Conservation (phyloP, 1,140 invertebrate species). For the Camponotus floridanus region DNA sequence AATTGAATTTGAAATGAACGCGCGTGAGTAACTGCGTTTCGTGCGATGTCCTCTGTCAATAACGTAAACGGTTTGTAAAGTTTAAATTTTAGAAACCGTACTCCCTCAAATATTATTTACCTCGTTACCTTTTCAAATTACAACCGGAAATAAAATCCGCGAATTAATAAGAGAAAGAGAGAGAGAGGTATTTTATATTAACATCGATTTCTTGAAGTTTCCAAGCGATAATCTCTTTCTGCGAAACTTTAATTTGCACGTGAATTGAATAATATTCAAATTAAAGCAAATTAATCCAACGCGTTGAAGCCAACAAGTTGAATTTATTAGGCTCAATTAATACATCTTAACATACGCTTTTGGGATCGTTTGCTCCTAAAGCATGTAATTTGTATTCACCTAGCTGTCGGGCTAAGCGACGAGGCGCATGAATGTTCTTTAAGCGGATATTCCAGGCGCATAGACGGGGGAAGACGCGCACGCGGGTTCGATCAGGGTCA, state of each 20-base stretch:
- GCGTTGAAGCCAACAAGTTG: constrained; percentile 18
- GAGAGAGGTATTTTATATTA: neutral
- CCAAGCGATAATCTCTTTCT: neutral
- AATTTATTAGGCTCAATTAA: constrained; percentile 14
- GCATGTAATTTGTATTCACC: constrained; percentile 46
- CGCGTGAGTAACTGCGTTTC: constrained; percentile 43
- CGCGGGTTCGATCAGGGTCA: constrained; percentile 75
- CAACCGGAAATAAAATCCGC: neutral
- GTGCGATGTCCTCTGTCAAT: constrained; percentile 30
- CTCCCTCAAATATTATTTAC: neutral
- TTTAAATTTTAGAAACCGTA: constrained; percentile 33
- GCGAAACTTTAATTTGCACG: neutral
- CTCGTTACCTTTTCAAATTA: neutral
- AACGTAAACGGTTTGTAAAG: constrained; percentile 53
- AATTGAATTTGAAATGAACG: constrained; percentile 70
- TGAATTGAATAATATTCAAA: neutral
- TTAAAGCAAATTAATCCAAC: neutral
- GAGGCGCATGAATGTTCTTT: constrained; percentile 22
- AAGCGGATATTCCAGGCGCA: constrained; percentile 30
- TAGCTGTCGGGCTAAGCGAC: constrained; percentile 32
- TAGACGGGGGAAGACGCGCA: constrained; percentile 48
- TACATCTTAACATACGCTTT: constrained; percentile 1
- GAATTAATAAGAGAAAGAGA: neutral
- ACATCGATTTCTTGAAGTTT: neutral
- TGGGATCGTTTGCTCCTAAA: constrained; percentile 24